Percentiles rank a stretch among this genome's conserved stretches.
Conservation (phyloP, 2,888 invertebrate genomes). For the Meteorus cinctellus region DNA sequence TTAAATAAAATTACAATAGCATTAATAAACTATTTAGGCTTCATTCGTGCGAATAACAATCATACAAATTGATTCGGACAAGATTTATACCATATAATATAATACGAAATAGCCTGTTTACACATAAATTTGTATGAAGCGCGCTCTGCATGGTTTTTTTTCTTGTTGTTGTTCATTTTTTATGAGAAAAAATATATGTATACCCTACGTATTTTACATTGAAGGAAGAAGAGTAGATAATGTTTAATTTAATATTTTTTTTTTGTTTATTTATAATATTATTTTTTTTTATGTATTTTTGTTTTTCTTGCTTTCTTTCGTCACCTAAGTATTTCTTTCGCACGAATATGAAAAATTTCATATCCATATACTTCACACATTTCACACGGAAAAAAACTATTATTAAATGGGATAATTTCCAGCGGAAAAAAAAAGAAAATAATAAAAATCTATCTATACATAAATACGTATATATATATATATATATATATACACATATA, state of each 20-base stretch:
- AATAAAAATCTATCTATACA: constrained; percentile 42
- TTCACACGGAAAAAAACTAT: constrained; percentile 53
- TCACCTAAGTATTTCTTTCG: constrained; percentile 19
- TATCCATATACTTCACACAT: constrained; percentile 44
- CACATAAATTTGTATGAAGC: constrained; percentile 36
- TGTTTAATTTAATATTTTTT: neutral
- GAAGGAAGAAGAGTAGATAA: constrained; percentile 34
- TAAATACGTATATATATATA: constrained; percentile 24
- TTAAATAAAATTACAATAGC: constrained; percentile 68
- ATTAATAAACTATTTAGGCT: constrained; percentile 61
- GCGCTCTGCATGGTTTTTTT: constrained; percentile 27
- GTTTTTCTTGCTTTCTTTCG: constrained; percentile 28
- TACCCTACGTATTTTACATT: constrained; percentile 35
- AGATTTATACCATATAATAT: constrained; percentile 36
- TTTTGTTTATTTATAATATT: constrained; percentile 38
- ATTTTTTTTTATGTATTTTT: constrained; percentile 40
- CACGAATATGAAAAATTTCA: constrained; percentile 42
- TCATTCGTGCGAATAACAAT: constrained; percentile 62
- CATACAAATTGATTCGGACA: constrained; percentile 60
- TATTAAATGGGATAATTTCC: constrained; percentile 56
- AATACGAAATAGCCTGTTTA: constrained; percentile 40
- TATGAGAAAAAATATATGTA: constrained; percentile 38
- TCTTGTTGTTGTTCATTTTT: neutral
- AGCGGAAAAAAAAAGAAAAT: constrained; percentile 56
- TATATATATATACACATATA: constrained; percentile 26